These are phyloP conservation scores for Anomalospiza imberbis DNA, from an alignment of 2,797 vertebrate genomes.

Conservation along the genomic window DNA sequence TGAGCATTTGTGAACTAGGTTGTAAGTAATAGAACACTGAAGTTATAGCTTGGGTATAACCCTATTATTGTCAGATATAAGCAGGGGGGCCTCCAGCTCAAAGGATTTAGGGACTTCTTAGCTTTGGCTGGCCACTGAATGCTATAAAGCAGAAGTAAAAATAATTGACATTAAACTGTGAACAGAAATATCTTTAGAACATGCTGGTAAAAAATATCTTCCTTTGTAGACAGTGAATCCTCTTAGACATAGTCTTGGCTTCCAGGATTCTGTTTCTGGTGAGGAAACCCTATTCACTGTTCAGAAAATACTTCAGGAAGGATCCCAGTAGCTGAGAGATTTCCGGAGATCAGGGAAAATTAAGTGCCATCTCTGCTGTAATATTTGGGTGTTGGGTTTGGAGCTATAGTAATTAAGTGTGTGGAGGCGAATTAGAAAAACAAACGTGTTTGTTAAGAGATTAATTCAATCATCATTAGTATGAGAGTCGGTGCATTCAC, in stretches of 20 bases:
- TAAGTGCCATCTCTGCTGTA: constrained; percentile 11
- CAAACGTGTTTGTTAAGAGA: constrained; percentile 66
- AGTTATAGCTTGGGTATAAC: background rate
- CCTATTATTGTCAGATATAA: background rate
- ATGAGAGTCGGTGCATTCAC: constrained; percentile 29
- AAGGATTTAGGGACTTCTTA: background rate
- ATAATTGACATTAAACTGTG: background rate
- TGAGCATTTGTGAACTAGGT: background rate
- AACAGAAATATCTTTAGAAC: background rate
- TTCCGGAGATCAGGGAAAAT: background rate
- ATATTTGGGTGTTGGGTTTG: constrained; percentile 48
- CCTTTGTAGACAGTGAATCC: background rate
- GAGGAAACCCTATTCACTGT: background rate
- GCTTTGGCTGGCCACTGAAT: background rate
- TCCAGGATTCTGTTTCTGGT: background rate
- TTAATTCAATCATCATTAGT: constrained; percentile 59
- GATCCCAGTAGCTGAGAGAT: background rate
- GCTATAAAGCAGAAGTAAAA: background rate
- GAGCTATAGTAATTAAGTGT: constrained; percentile 41
- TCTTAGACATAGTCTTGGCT: background rate
- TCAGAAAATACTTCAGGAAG: background rate
- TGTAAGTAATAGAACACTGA: background rate
- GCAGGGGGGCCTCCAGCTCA: background rate
- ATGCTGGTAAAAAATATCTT: background rate
- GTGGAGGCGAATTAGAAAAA: constrained; percentile 63